Conservation (phyloP, 2,113 vertebrate species). For the Dinomys branickii region DNA sequence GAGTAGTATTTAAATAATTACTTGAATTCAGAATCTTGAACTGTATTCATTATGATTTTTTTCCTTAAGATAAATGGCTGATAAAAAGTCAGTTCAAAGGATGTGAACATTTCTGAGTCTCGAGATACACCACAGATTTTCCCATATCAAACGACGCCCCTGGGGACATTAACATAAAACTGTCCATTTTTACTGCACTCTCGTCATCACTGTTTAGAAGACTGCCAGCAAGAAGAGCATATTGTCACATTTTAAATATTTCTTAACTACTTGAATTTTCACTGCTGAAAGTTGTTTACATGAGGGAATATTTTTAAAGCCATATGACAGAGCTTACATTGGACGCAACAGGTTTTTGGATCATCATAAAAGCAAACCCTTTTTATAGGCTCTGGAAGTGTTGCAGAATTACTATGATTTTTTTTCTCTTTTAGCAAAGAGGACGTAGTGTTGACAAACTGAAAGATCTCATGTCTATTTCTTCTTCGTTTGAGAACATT, state of each 20-base stretch:
- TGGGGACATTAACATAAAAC: neutral
- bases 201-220: neutral
- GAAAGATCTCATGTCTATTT: neutral
- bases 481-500: neutral
- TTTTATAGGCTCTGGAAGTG: neutral
- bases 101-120: slow-evolving; percentile 51
- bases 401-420: neutral
- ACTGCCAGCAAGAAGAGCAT: neutral
- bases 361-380: neutral
- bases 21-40: neutral
- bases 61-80: neutral
- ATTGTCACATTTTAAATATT: slow-evolving; percentile 44
- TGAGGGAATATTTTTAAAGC: slow-evolving; percentile 43
- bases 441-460: neutral
- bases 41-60: neutral
- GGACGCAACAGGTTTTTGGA: neutral
- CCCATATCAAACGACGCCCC: neutral
- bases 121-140: neutral
- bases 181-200: neutral
- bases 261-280: slow-evolving; percentile 25
- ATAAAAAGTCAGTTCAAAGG: neutral
- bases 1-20: neutral
- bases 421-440: neutral
- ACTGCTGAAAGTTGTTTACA: slow-evolving; percentile 10
- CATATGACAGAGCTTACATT: neutral